Evolutionary conservation across 2,888 invertebrate species (phyloP).

Genomic region (Agrochola lychnidis): DNA sequence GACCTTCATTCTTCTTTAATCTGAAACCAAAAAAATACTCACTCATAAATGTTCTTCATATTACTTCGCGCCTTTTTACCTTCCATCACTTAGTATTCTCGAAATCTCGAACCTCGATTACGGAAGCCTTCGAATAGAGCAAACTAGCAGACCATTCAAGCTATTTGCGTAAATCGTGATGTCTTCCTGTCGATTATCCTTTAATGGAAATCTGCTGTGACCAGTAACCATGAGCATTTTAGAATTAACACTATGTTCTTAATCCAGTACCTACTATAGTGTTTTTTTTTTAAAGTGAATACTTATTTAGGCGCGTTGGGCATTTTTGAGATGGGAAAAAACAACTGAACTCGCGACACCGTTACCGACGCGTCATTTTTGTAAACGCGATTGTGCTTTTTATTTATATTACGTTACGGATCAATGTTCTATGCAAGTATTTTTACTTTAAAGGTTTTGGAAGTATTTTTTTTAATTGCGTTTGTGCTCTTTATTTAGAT

Average conservation of each 20-base stretch:
- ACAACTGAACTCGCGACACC: no score
- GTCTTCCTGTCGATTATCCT: not conserved
- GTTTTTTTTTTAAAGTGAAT: no score
- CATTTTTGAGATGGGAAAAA: no score
- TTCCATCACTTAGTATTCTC: no score
- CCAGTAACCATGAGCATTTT: not conserved
- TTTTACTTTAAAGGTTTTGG: no score
- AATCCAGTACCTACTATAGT: not conserved
- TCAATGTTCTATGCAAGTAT: no score
- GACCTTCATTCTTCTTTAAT: not conserved
- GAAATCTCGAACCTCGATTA: not conserved
- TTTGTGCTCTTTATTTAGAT: no score
- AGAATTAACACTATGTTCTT: not conserved
- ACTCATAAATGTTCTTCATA: not conserved
- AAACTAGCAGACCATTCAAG: not conserved
- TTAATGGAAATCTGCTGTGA: not conserved
- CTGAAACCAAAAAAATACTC: not conserved
- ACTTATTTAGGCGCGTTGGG: no score
- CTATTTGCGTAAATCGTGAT: not conserved
- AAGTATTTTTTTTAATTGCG: no score
- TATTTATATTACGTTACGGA: no score
- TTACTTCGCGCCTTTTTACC: not conserved
- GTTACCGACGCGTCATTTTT: no score
- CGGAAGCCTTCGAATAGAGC: not conserved
- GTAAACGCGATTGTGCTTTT: no score